Evolutionary conservation across 2,888 invertebrate species (phyloP), one percentile per base, ranked within the genome.

Genomic region (Orchesella flavescens): DNA sequence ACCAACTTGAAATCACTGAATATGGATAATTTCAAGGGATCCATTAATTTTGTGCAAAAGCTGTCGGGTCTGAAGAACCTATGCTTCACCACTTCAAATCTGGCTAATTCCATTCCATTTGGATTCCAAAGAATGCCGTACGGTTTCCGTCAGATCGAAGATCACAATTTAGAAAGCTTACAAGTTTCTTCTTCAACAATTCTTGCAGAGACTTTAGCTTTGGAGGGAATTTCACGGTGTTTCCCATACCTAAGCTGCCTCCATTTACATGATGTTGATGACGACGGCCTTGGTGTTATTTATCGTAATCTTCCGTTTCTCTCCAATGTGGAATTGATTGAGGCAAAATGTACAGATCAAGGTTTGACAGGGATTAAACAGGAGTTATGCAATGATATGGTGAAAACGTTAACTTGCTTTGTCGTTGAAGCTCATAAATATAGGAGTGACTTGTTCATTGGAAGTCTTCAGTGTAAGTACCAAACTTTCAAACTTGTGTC

Each of bases 371-470:
- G 87, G 17, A 86, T 87, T 12, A 84, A 86, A 0, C 23, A 76
- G 7, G 87, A 87, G 73, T 82, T 87, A 63, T 87, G 87, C 44
- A 63, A 75, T 19, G 87, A 87, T 46, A 76, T 87, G 84, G 79
- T 84, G 19, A 87, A 87, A 61, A 87, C 87, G 1, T 79, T 78
- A 23, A 86, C 85, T 2, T 86, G 82, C 66, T 66, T 79, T 74
- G 75, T 81, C 72, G 85, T 85, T 5, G 73, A 83, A 55, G 85
- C 87, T 12, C 85, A 84, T 17, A 63, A 76, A 43, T 87, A 84
- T 43, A 24, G 87, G n/a, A 43, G 83, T 1, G 84, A 86, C 69
- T 63, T 87, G 10, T 87, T 85, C 53, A 84, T 87, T 74, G 87
- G 87, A 61, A 84, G 84, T 63, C 65, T 87, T 17, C 83, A 83